Conservation (phyloP, 2,888 invertebrate species). For the Exephanes ischioxanthus region DNA sequence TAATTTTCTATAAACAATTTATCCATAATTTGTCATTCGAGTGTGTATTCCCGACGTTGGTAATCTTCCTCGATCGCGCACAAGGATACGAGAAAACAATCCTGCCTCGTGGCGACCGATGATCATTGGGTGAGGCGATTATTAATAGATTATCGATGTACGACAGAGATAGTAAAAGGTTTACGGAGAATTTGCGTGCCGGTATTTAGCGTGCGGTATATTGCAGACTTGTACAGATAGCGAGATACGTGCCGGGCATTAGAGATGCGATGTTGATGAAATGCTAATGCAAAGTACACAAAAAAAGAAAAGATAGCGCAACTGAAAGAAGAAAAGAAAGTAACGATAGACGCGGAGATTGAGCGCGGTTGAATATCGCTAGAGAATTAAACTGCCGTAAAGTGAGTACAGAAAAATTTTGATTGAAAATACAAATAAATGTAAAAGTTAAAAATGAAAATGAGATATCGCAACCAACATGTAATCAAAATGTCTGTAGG, state of each 20-base stretch:
- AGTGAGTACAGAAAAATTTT: no score
- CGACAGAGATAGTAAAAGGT: slow-evolving; percentile 1
- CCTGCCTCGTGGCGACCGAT: not conserved
- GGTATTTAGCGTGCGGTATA: slow-evolving; percentile 5
- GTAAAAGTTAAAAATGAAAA: no score
- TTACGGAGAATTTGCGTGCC: slow-evolving; percentile 6
- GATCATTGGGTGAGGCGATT: slow-evolving; percentile 10
- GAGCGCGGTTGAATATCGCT: no score
- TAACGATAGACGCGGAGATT: no score
- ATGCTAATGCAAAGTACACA: no score
- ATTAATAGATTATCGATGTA: slow-evolving; percentile 15
- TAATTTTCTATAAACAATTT: not conserved
- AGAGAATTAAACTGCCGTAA: no score
- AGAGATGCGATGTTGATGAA: not conserved
- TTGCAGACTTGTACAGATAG: not conserved
- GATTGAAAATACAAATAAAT: no score
- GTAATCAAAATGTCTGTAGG: no score
- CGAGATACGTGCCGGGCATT: not conserved
- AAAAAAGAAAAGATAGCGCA: not conserved
- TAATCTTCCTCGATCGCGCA: not conserved
- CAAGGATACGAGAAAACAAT: not conserved
- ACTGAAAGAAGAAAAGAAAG: not conserved
- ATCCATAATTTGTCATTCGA: not conserved
- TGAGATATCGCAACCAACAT: no score
- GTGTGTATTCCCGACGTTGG: not conserved